Evolutionary conservation across 2,888 invertebrate genomes (phyloP).

Genomic region (Macaria liturata): DNA sequence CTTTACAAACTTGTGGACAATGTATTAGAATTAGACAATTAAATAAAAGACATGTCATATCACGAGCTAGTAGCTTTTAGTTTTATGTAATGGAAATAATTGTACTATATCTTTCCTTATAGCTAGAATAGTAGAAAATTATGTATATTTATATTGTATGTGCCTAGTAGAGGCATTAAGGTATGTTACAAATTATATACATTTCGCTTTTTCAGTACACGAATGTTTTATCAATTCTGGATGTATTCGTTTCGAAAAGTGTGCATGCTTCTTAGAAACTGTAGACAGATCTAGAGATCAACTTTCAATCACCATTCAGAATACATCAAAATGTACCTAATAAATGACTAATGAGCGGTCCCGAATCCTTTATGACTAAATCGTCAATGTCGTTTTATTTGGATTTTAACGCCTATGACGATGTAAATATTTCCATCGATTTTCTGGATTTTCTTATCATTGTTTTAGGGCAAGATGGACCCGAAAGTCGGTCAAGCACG

Average conservation of each 20-base stretch:
- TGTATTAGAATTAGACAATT: background rate
- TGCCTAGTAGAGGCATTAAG: no score
- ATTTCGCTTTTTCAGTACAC: no score
- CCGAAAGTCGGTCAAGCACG: slow-evolving; percentile 4
- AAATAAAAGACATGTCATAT: background rate
- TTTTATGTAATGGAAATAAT: background rate
- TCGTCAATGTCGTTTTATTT: slow-evolving; percentile 8
- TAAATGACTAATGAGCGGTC: slow-evolving; percentile 18
- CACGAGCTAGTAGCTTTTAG: background rate
- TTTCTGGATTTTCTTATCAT: slow-evolving; percentile 13
- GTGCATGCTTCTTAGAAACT: no score
- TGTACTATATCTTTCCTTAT: background rate
- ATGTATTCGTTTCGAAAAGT: no score
- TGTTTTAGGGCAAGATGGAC: slow-evolving; percentile 15
- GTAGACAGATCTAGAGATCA: no score
- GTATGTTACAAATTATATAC: no score
- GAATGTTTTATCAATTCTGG: no score
- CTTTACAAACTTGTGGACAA: background rate
- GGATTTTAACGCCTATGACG: slow-evolving; percentile 6
- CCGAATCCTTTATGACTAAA: slow-evolving; percentile 17
- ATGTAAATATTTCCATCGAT: slow-evolving; percentile 17
- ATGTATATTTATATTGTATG: no score
- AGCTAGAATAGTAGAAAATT: background rate
- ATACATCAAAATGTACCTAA: background rate
- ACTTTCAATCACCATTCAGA: background rate